phyloP scores from a whole-genome alignment of 2,113 vertebrate species.

The Oreochromis aureus region DNA sequence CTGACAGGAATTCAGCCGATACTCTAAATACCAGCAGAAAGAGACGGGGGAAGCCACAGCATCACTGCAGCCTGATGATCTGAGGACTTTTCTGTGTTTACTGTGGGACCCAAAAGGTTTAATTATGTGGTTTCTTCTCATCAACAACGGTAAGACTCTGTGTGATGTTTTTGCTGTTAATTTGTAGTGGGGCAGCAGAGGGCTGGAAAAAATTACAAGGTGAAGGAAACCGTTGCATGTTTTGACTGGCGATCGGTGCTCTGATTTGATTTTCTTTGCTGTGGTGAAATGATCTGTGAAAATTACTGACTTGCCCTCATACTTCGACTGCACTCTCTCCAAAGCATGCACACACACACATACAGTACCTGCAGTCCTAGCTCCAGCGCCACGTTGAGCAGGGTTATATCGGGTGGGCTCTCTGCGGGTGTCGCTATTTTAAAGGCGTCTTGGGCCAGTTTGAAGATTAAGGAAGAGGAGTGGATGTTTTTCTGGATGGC shows the following conservation, averaged over 20 bases:
- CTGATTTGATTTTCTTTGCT: neutral
- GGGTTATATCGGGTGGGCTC: constrained; percentile 87
- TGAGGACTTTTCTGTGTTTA: constrained; percentile 20
- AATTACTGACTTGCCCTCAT: neutral
- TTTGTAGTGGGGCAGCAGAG: constrained; percentile 32
- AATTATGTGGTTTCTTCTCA: constrained; percentile 42
- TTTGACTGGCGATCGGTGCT: constrained; percentile 3
- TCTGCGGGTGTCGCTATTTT: constrained; percentile 95
- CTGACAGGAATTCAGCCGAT: neutral
- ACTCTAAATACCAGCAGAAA: neutral
- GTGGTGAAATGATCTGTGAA: constrained; percentile 13
- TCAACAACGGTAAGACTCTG: neutral
- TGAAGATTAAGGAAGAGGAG: constrained; percentile 97
- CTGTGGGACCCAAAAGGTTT: neutral
- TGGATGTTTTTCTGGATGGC: constrained; percentile 99
- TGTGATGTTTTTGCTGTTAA: constrained; percentile 46
- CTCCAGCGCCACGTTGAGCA: constrained; percentile 94
- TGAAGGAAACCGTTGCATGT: constrained; percentile 1
- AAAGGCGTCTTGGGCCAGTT: constrained; percentile 96
- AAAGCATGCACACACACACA: neutral
- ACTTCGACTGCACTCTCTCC: neutral
- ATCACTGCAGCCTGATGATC: neutral
- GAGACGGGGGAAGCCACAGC: neutral
- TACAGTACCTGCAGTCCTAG: constrained; percentile 88
- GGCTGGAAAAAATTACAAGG: constrained; percentile 32